phyloP scores from a whole-genome alignment of 2,797 vertebrate species.

The Sebastes matsubarae region DNA sequence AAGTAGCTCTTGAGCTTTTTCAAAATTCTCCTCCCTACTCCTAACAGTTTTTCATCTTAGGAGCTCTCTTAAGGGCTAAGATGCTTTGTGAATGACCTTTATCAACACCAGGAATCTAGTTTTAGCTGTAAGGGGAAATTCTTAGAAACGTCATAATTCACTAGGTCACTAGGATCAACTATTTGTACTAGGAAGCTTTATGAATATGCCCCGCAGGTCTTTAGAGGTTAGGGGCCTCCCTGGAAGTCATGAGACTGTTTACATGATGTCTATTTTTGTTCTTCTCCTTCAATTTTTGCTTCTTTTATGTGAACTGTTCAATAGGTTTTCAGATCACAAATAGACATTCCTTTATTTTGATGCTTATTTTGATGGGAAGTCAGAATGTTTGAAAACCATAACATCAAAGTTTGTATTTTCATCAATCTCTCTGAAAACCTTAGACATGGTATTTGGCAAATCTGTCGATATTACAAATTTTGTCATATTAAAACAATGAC shows the following conservation, averaged over 20 bases:
- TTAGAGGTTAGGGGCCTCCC: background rate
- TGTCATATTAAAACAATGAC: background rate
- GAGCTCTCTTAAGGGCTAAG: too few species aligned
- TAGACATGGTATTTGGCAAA: background rate
- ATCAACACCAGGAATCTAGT: too few species aligned
- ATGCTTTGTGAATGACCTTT: too few species aligned
- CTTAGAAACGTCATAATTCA: too few species aligned
- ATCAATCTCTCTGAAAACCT: background rate
- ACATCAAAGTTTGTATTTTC: background rate
- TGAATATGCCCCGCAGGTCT: background rate
- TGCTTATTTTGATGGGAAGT: background rate
- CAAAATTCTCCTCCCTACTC: too few species aligned
- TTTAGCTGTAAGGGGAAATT: too few species aligned
- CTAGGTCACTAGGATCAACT: too few species aligned
- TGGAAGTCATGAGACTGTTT: background rate
- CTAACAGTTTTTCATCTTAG: too few species aligned
- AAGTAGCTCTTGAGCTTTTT: too few species aligned
- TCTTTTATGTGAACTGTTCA: background rate
- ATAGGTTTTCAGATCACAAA: background rate
- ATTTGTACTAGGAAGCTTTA: too few species aligned
- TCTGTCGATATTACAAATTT: background rate
- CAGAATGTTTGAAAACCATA: background rate
- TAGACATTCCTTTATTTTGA: background rate
- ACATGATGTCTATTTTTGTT: background rate
- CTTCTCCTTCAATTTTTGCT: background rate